Percentiles rank a stretch among this genome's conserved stretches.
Evolutionary conservation across 1,140 invertebrate species (phyloP).

Genomic region (Pogonomyrmex californicus): DNA sequence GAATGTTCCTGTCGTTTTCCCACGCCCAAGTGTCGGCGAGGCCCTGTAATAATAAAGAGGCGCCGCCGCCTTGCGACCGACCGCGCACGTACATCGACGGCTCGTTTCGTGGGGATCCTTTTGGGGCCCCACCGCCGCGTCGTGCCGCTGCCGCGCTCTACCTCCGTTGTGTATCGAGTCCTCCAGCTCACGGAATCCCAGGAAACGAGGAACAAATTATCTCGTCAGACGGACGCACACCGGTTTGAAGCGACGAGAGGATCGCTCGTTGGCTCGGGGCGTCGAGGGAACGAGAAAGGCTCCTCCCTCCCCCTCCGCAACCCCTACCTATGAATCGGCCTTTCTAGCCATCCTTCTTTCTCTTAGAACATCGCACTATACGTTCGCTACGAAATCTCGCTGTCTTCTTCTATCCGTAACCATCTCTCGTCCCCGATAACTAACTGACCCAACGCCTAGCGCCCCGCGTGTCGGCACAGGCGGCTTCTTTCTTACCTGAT

Average conservation of each 20-base stretch:
- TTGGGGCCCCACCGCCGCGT: conserved; percentile 62
- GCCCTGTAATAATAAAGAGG: conserved; percentile 79
- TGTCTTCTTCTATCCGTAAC: conserved; percentile 62
- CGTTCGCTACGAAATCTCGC: conserved; percentile 64
- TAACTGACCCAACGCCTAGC: conserved; percentile 85
- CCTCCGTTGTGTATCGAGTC: conserved; percentile 68
- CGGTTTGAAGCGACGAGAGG: conserved; percentile 77
- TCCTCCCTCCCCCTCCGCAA: conserved; percentile 45
- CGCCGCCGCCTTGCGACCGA: conserved; percentile 58
- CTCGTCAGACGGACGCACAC: conserved; percentile 83
- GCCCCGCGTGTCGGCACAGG: conserved; percentile 86
- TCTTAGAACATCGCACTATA: conserved; percentile 56
- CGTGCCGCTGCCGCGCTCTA: conserved; percentile 57
- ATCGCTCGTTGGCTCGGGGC: conserved; percentile 64
- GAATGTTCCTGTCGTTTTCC: conserved; percentile 76
- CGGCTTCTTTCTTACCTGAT: conserved; percentile 87
- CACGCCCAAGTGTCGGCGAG: conserved; percentile 78
- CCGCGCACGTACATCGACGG: conserved; percentile 51
- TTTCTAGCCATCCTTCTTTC: conserved; percentile 55
- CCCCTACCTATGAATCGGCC: conserved; percentile 30
- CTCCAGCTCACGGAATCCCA: conserved; percentile 81
- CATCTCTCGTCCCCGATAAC: conserved; percentile 75
- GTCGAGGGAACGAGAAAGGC: conserved; percentile 45
- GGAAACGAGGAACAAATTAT: conserved; percentile 87
- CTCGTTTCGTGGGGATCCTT: conserved; percentile 63